Evolutionary conservation across 1,140 invertebrate species (phyloP), one percentile per base, ranked within the genome.

Genomic region (Nylanderia fulva): DNA sequence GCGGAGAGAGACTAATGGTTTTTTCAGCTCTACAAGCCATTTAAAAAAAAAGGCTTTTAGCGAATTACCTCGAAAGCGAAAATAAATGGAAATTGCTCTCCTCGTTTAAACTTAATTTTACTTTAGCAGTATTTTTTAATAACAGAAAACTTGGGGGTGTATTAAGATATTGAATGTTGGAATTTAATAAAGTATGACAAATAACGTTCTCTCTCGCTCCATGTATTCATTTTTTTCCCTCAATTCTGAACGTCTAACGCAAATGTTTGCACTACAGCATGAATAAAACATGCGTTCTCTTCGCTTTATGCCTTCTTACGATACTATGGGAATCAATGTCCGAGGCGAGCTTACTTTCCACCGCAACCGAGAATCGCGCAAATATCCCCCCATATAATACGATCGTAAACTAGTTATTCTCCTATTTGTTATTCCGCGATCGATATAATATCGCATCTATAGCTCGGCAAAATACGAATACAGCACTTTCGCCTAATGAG

Each of bases 281-380:
- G 52, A 80, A 80, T 80, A 80, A 80, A 80, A 80, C 52, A 71
- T 80, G 15, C 39, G 33, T 56, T 80, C 64, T 80, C 64, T 71
- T 54, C 69, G 54, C 48, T 79, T 79, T 39, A 79, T 33, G 63
- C 45, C 48, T 79, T 68, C 76, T 80, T 80, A 54, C 48, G 33
- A 39, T 52, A n/a, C 48, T 29, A 18, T 42, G 52, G 52, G 54
- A 60, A 42, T 66, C 52, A 64, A 79, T 86, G 75, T 77, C n/a
- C 27, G 9, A 15, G 27, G 24, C 24, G 58, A 58, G 36, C 45
- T 56, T 71, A 45, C 52, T 56, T 80, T 71, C 52, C 85, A 54
- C 11, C 9, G 36, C 29, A 56, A 58, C 48, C 61, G 52, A n/a
- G n/a, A 27, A 29, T 68, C 27, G 68, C 48, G 58, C 60, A 72